These are phyloP conservation scores for Oryzias sinensis DNA, from an alignment of 2,797 vertebrate genomes.

Conservation along the genomic window DNA sequence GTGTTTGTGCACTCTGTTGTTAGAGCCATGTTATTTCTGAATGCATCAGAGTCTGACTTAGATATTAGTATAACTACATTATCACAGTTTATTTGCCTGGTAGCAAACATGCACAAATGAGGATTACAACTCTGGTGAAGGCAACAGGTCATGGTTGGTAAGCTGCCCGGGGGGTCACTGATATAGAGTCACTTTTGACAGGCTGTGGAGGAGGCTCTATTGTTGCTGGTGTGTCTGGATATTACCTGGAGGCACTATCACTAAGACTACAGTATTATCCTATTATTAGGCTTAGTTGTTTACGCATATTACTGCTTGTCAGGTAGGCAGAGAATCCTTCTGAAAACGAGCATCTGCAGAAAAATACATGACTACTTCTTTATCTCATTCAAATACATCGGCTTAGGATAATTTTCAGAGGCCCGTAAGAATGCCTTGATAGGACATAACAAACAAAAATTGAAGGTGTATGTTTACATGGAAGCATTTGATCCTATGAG, in stretches of 20 bases:
- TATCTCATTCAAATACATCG: slow-evolving; percentile 69
- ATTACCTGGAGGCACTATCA: slow-evolving; percentile 81
- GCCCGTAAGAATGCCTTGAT: slow-evolving; percentile 62
- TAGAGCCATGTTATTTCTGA: slow-evolving; percentile 67
- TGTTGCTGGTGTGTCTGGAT: slow-evolving; percentile 80
- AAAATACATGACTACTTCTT: slow-evolving; percentile 70
- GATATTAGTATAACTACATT: slow-evolving; percentile 80
- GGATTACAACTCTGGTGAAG: slow-evolving; percentile 78
- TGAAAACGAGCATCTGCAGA: slow-evolving; percentile 72
- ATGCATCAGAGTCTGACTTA: slow-evolving; percentile 71
- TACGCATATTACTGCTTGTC: slow-evolving; percentile 83
- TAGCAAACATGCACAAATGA: slow-evolving; percentile 75
- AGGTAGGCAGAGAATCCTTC: slow-evolving; percentile 80
- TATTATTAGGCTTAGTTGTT: slow-evolving; percentile 88
- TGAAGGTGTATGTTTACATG: slow-evolving; percentile 56
- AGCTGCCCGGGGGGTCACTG: slow-evolving; percentile 80
- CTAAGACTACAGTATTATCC: slow-evolving; percentile 83
- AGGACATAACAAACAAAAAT: slow-evolving; percentile 64
- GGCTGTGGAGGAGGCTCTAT: slow-evolving; percentile 81
- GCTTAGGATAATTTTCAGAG: slow-evolving; percentile 71
- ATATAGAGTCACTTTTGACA: slow-evolving; percentile 82
- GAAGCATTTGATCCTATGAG: slow-evolving; percentile 44
- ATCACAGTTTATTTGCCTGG: slow-evolving; percentile 74
- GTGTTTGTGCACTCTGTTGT: slow-evolving; percentile 24
- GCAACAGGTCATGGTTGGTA: slow-evolving; percentile 83